A percentile compares a stretch with the other conserved stretches of the same genome.
Conservation (phyloP, 2,888 invertebrate species). For the Cephonodes hylas region DNA sequence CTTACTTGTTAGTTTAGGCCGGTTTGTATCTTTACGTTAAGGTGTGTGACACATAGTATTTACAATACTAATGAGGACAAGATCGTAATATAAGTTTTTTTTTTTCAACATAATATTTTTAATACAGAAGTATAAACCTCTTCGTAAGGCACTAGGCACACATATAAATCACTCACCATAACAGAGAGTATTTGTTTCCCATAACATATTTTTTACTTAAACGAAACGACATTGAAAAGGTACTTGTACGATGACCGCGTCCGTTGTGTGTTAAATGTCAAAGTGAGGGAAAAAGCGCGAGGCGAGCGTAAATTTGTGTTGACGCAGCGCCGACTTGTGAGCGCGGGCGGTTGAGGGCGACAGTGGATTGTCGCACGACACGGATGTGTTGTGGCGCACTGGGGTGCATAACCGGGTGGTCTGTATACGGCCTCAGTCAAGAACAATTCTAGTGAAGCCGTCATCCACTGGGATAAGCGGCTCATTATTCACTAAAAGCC, state of each 20-base stretch:
- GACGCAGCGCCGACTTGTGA: constrained; percentile 49
- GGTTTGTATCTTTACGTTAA: not conserved
- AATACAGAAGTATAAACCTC: no score
- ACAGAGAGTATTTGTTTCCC: constrained; percentile 7
- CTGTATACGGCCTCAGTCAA: constrained; percentile 57
- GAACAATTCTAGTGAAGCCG: constrained; percentile 72
- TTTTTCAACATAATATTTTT: not conserved
- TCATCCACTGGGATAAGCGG: constrained; percentile 73
- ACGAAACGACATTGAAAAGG: constrained; percentile 44
- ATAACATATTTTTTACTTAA: constrained; percentile 3
- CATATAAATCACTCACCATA: no score
- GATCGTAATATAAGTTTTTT: not conserved
- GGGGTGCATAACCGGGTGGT: constrained; percentile 49
- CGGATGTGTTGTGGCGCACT: constrained; percentile 16
- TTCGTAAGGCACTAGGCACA: no score
- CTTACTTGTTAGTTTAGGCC: constrained; percentile 12
- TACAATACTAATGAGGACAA: not conserved
- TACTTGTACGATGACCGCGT: constrained; percentile 61
- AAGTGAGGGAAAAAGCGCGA: constrained; percentile 59
- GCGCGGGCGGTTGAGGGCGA: constrained; percentile 32
- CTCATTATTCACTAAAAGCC: constrained; percentile 81
- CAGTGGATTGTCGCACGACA: constrained; percentile 7
- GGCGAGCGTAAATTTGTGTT: constrained; percentile 60
- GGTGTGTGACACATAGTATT: not conserved
- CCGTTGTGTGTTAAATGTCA: constrained; percentile 72